These are phyloP conservation scores for Motacilla alba DNA, from an alignment of 2,113 vertebrate species.

Conservation along the genomic window DNA sequence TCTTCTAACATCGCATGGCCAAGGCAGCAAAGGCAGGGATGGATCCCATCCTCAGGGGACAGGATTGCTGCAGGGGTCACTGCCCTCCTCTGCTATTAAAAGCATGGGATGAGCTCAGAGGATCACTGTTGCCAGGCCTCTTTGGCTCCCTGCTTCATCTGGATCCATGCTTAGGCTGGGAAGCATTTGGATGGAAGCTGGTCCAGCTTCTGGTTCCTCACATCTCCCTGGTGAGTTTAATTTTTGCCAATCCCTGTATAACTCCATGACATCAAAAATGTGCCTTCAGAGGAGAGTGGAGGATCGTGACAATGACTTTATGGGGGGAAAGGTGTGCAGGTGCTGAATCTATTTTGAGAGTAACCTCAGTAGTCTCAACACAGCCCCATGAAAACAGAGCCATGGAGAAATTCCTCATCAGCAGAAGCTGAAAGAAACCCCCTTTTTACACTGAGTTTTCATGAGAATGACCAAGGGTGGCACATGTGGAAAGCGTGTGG, in stretches of 20 bases:
- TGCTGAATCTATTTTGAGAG: background rate
- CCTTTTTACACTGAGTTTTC: background rate
- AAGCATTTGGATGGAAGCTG: background rate
- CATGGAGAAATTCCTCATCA: background rate
- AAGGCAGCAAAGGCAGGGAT: background rate
- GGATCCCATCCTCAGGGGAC: background rate
- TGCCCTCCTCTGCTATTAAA: background rate
- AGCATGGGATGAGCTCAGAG: background rate
- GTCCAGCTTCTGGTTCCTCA: background rate
- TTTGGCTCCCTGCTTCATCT: background rate
- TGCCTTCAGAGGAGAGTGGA: background rate
- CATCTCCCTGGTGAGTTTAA: background rate
- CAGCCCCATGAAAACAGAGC: background rate
- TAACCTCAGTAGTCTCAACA: background rate
- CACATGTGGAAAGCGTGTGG: background rate
- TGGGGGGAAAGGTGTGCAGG: background rate
- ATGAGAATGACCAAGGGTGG: background rate
- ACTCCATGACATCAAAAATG: background rate
- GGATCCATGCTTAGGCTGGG: background rate
- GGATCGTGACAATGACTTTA: background rate
- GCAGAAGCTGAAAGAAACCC: background rate
- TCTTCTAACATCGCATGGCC: background rate
- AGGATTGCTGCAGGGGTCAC: background rate
- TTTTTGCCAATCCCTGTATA: background rate
- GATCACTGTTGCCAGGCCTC: background rate